Percentiles rank a stretch among this genome's conserved stretches.
phyloP scores from a whole-genome alignment of 1,140 invertebrate species.

The Habropoda laboriosa region DNA sequence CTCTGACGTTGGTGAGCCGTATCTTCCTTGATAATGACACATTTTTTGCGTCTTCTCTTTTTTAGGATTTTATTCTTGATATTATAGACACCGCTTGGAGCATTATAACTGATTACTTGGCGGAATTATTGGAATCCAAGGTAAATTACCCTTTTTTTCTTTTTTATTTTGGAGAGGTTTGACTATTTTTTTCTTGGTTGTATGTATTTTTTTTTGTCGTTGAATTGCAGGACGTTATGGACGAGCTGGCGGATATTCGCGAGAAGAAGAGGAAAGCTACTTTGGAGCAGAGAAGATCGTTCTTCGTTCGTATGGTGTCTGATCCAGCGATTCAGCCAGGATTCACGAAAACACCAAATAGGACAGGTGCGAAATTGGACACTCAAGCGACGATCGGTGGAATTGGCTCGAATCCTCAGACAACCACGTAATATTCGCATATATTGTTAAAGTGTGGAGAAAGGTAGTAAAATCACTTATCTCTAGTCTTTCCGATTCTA shows the following conservation, averaged over 20 bases:
- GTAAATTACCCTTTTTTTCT: slow-evolving; percentile 62
- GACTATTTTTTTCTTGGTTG: background rate
- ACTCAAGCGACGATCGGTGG: slow-evolving; percentile 77
- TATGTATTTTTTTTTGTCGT: background rate
- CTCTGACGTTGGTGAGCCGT: slow-evolving; percentile 90
- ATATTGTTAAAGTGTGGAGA: background rate
- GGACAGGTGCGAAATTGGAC: slow-evolving; percentile 76
- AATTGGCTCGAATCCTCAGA: slow-evolving; percentile 64
- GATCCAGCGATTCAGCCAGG: slow-evolving; percentile 93
- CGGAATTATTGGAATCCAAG: slow-evolving; percentile 88
- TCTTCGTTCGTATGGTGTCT: slow-evolving; percentile 98
- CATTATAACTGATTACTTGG: slow-evolving; percentile 92
- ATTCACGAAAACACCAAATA: slow-evolving; percentile 80
- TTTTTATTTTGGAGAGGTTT: background rate
- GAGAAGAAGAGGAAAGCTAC: slow-evolving; percentile 88
- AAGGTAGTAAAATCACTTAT: slow-evolving; percentile 12
- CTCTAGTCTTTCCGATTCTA: slow-evolving; percentile 63
- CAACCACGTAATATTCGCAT: slow-evolving; percentile 36
- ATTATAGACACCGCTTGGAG: slow-evolving; percentile 93
- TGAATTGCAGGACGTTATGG: slow-evolving; percentile 83
- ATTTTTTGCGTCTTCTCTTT: background rate
- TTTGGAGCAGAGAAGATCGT: slow-evolving; percentile 93
- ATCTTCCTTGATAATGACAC: background rate
- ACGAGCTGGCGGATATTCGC: slow-evolving; percentile 86
- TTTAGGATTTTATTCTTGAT: slow-evolving; percentile 17